Percentiles rank a stretch among this genome's conserved stretches.
These are phyloP conservation scores for Orientallactaga bullata DNA, from an alignment of 2,113 vertebrate species.

Conservation along the genomic window DNA sequence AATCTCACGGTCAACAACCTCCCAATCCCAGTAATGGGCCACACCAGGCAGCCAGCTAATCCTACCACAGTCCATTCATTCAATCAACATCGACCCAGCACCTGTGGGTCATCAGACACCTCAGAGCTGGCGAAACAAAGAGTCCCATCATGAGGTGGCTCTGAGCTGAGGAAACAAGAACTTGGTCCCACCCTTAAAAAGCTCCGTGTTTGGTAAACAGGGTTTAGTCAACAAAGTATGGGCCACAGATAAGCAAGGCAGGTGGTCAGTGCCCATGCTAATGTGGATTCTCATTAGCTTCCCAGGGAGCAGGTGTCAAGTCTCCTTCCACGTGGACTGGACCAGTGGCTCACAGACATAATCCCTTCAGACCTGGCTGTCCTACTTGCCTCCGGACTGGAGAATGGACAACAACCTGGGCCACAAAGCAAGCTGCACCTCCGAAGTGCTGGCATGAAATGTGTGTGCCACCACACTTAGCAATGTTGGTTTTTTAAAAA, in stretches of 20 bases:
- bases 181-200: not conserved
- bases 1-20: not conserved
- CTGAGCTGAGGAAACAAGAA: not conserved
- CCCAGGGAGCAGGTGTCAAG: not conserved
- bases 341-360: not conserved
- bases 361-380: not conserved
- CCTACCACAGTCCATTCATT: not conserved
- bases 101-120: not conserved
- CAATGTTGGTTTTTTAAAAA: no score
- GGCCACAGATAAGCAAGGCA: not conserved
- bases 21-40: not conserved
- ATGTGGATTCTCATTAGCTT: not conserved
- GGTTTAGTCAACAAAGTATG: not conserved
- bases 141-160: not conserved
- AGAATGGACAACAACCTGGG: not conserved
- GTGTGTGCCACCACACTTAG: no score
- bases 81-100: slow-evolving; percentile 16
- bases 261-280: not conserved
- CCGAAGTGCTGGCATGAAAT: no score
- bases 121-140: not conserved
- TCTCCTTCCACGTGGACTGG: not conserved
- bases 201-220: not conserved
- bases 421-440: not conserved
- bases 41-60: not conserved
- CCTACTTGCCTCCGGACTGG: not conserved